Percentiles rank a stretch among this genome's conserved stretches.
These are phyloP conservation scores for Paracyclopina nana DNA, from an alignment of 1,140 invertebrate genomes.

Conservation along the genomic window DNA sequence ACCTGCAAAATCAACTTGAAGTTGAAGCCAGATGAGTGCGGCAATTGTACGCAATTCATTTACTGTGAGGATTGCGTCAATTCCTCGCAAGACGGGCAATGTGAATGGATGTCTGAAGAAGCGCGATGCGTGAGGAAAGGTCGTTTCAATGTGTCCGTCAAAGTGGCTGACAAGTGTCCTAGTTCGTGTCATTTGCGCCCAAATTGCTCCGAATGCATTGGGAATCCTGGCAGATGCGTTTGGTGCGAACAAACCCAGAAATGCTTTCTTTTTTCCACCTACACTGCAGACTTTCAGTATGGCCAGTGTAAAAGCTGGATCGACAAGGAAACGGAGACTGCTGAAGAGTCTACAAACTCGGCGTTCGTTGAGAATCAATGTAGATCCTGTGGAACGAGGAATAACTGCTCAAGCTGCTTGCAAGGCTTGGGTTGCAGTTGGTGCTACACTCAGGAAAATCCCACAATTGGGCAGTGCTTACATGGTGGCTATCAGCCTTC, in stretches of 20 bases:
- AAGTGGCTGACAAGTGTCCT: conserved; percentile 41
- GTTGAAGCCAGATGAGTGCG: conserved; percentile 53
- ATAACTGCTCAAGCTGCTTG: conserved; percentile 59
- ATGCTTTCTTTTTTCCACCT: conserved; percentile 83
- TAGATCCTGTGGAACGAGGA: too few relatives aligned
- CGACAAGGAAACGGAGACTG: conserved; percentile 33
- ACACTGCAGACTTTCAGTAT: conserved; percentile 80
- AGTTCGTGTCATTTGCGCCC: conserved; percentile 46
- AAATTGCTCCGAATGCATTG: conserved; percentile 59
- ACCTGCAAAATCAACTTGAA: conserved; percentile 44
- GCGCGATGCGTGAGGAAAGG: conserved; percentile 58
- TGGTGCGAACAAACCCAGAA: conserved; percentile 78
- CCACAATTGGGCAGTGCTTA: conserved; percentile 46
- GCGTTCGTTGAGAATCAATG: too few relatives aligned
- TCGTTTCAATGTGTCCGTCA: conserved; percentile 40
- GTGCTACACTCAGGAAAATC: conserved; percentile 72
- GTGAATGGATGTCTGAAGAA: conserved; percentile 69
- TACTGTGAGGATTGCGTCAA: conserved; percentile 58
- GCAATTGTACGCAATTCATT: conserved; percentile 68
- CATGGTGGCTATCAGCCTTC: conserved; percentile 31
- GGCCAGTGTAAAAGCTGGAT: conserved; percentile 79
- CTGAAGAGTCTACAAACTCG: too few relatives aligned
- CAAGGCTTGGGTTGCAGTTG: conserved; percentile 70
- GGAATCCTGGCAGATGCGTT: conserved; percentile 64
- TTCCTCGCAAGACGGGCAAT: conserved; percentile 40